These are phyloP conservation scores for Allobates femoralis DNA, from an alignment of 2,797 vertebrate species.

Conservation along the genomic window DNA sequence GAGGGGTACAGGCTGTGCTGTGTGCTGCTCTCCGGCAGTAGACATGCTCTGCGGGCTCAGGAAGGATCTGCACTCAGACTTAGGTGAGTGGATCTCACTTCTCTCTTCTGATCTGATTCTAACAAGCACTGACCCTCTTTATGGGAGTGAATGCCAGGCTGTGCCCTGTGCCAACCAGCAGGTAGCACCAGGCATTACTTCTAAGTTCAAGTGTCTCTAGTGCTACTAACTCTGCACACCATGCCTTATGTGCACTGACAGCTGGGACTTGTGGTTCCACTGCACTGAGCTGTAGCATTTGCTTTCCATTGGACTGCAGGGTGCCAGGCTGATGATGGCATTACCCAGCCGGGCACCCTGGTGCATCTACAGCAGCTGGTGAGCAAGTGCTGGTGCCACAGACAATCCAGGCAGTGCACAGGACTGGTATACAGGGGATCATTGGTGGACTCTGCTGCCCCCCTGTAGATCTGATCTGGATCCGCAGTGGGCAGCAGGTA, in stretches of 20 bases:
- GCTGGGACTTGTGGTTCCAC: not conserved
- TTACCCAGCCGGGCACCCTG: too few species aligned
- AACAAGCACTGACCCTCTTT: too few species aligned
- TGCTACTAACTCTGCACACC: not conserved
- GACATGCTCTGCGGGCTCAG: conserved; percentile 95
- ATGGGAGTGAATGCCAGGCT: not conserved
- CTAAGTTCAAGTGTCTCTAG: not conserved
- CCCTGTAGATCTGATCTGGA: not conserved
- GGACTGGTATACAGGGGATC: not conserved
- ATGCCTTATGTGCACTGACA: not conserved
- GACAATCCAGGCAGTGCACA: too few species aligned
- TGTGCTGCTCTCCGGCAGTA: conserved; percentile 70
- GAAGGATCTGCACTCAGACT: conserved; percentile 85
- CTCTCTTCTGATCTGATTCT: not conserved
- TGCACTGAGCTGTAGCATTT: not conserved
- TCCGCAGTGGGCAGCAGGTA: not conserved
- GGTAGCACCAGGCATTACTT: not conserved
- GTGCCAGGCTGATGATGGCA: too few species aligned
- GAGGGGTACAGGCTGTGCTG: conserved; percentile 67
- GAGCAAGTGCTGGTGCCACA: too few species aligned
- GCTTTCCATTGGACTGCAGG: not conserved
- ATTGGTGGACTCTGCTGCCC: not conserved
- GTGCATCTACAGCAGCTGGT: too few species aligned
- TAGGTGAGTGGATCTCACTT: conserved; percentile 80
- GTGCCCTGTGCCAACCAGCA: not conserved